Base-by-base conservation (phyloP, 2,888 invertebrate genomes). In the Myathropa florea region DNA sequence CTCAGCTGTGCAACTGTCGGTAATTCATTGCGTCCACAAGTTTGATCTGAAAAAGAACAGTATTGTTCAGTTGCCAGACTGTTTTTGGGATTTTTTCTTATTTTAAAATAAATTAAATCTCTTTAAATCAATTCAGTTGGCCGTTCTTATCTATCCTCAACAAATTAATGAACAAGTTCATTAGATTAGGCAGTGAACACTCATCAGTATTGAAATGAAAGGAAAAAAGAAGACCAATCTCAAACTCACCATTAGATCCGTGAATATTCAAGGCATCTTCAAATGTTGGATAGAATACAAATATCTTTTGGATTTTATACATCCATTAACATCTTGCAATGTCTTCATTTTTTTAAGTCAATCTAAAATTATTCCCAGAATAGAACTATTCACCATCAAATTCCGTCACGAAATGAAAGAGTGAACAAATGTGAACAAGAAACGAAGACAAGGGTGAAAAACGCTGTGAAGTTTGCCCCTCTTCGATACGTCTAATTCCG, bases 121-220 rank as follows among this genome's bases (percentile, higher is more conserved):
- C 2, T 23, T n/a, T 33, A 23, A 33, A 24, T 30, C 26, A 18
- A 18, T 46, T 91, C 91, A 91, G 91, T 90, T 91, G 91, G 91
- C 91, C 91, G 91, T 91, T 91, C 91, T 91, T 91, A 90, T 90
- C 89, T 89, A 89, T 91, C 91, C 83, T 88, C 91, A 91, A 79
- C 63, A 89, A 88, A 88, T 79, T 88, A 76, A 84, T 89, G 88
- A 88, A 85, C 80, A 79, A 77, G 73, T 55, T 70, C 78, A 86
- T 46, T 65, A 26, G 33, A 21, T 78, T 86, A 86, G 85, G 85
- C 12, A 68, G 72, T 82, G 82, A 86, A 86, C 86, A 82, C 39
- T 86, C 86, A 82, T 86, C 86, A 86, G 36, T 46, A 33, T 33
- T 33, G 33, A n/a, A 30, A 30, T 33, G 12, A 1, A 33, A 2